Conservation (phyloP, 2,888 invertebrate species). For the Gasteruption jaculator region DNA sequence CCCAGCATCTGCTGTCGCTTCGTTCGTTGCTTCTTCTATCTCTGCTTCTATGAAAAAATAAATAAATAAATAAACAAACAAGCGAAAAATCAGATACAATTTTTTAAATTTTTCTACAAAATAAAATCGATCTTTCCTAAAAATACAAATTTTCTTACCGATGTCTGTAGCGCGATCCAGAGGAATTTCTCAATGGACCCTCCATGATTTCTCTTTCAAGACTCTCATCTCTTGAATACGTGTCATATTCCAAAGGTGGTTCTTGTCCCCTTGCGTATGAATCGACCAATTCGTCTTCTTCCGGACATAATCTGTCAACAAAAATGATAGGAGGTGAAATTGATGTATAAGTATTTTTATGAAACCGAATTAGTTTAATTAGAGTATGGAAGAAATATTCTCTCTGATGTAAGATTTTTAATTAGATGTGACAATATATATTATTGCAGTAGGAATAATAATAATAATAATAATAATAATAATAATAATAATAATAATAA, state of each 20-base stretch:
- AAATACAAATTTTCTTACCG: too few relatives aligned
- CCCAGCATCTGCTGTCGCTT: slow-evolving; percentile 35
- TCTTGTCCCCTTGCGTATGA: slow-evolving; percentile 31
- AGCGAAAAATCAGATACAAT: too few relatives aligned
- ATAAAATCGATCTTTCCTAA: too few relatives aligned
- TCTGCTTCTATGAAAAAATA: slow-evolving; percentile 11
- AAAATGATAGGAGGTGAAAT: slow-evolving; percentile 2
- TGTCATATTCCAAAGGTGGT: slow-evolving; percentile 31
- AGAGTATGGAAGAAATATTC: too few relatives aligned
- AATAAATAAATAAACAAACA: too few relatives aligned
- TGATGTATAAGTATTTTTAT: not conserved
- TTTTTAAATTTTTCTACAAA: too few relatives aligned
- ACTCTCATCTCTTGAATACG: slow-evolving; percentile 34
- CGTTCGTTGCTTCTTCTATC: slow-evolving; percentile 26
- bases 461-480: too few relatives aligned
- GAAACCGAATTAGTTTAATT: too few relatives aligned
- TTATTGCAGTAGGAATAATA: too few relatives aligned
- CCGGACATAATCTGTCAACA: slow-evolving; percentile 26
- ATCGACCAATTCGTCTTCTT: slow-evolving; percentile 32
- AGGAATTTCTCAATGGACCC: slow-evolving; percentile 28
- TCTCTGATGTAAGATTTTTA: too few relatives aligned
- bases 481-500: too few relatives aligned
- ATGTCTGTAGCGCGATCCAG: slow-evolving; percentile 10
- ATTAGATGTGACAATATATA: too few relatives aligned
- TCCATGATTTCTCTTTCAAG: slow-evolving; percentile 37